These are phyloP conservation scores for Caenorhabditis sp. DNA, from an alignment of 2,888 invertebrate genomes.

Conservation along the genomic window DNA sequence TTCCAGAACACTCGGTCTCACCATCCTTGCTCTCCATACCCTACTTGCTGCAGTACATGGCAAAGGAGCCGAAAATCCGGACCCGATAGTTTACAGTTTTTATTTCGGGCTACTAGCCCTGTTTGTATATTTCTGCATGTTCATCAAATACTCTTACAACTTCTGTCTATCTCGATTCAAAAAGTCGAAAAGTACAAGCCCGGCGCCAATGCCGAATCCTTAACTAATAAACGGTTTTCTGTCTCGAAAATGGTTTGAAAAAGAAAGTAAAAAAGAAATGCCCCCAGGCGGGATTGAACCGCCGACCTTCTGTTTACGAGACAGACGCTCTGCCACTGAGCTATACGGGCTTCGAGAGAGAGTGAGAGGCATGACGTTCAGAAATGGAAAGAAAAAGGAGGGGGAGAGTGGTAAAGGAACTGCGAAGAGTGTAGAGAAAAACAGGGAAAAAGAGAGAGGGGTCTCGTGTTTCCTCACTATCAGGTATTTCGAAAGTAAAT, in stretches of 20 bases:
- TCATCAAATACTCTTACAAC: slow-evolving; percentile 1
- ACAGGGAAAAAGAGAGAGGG: too few relatives aligned
- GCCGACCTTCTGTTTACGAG: slow-evolving; percentile 78
- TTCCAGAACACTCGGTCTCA: slow-evolving; percentile 15
- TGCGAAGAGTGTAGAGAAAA: too few relatives aligned
- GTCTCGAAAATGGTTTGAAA: neutral
- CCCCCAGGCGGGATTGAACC: slow-evolving; percentile 74
- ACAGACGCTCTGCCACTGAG: slow-evolving; percentile 79
- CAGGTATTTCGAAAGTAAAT: too few relatives aligned
- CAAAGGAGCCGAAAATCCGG: neutral
- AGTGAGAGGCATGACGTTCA: neutral
- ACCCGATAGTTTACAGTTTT: slow-evolving; percentile 18
- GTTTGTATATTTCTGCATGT: slow-evolving; percentile 31
- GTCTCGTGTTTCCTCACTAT: too few relatives aligned
- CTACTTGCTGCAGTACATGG: neutral
- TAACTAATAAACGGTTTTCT: neutral
- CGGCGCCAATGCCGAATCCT: slow-evolving; percentile 9
- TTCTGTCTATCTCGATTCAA: neutral
- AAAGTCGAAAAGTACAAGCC: slow-evolving; percentile 5
- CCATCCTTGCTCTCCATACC: neutral
- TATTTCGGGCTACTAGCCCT: slow-evolving; percentile 13
- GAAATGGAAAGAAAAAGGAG: neutral
- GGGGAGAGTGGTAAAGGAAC: too few relatives aligned
- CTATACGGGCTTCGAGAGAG: slow-evolving; percentile 56
- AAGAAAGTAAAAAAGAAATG: slow-evolving; percentile 34